Base-by-base conservation (phyloP, 1,140 invertebrate genomes). In the Leptinotarsa undecemlineata region DNA sequence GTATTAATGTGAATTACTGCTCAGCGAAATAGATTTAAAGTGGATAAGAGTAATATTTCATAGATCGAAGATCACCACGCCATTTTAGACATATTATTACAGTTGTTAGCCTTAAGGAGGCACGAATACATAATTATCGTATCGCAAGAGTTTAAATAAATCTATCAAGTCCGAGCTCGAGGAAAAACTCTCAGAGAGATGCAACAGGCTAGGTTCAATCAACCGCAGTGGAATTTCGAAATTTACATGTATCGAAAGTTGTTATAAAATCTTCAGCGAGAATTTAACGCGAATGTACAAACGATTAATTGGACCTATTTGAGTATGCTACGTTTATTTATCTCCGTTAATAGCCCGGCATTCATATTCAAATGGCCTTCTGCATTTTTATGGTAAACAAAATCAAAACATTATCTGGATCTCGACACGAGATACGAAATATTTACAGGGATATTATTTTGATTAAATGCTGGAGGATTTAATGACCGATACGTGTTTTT, bases 81-180 rank as follows among this genome's bases (percentile, higher is more conserved):
- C 71, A 64, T 72, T 72, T 64, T 72, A 72, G 51, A 72, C 51
- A 33, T 72, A 72, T 64, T 64, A 72, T 72, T 64, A 72, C 62
- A 64, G 71, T 64, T 72, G 60, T 64, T 72, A 64, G 71, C 71
- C 71, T 72, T 57, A 72, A 64, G 71, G 71, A 64, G 23, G 51
- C 71, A 72, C 71, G 71, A 71, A 72, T 33, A 33, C 62, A 72
- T 72, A 72, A 72, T 72, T 72, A 72, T 72, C n/a, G 20, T 72
- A 72, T 72, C 71, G 60, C 60, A 64, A 64, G 17, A 19, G 48
- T 51, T 69, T 69, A 23, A 48, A 48, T 48, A 69, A 69, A 69
- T 69, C 68, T 48, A 20, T 42, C 42, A 69, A 20, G 20, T 20
- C 15, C 51, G 51, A 57, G 51, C 51, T 19, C 14, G 51, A 19